Evolutionary conservation across 2,113 vertebrate genomes (phyloP).

Genomic region (Melanocharis versteri): DNA sequence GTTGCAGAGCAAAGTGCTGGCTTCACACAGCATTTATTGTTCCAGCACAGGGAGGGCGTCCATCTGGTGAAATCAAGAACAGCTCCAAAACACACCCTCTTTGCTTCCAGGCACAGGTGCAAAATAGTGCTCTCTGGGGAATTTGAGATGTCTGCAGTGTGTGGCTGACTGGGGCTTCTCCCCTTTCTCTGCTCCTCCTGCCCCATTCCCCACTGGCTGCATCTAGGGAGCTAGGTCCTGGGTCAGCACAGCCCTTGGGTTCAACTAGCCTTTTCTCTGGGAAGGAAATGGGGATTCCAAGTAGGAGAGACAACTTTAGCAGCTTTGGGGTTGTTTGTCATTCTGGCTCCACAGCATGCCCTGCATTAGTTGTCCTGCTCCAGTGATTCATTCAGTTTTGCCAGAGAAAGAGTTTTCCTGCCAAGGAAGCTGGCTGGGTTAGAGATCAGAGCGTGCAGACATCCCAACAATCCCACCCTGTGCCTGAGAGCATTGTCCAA

Average conservation of each 20-base stretch:
- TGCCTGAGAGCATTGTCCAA: neutral
- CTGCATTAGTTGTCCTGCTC: neutral
- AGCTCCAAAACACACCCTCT: neutral
- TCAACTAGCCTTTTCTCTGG: neutral
- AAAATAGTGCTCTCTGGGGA: neutral
- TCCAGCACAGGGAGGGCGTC: neutral
- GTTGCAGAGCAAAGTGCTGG: neutral
- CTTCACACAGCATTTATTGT: neutral
- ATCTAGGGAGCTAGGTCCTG: neutral
- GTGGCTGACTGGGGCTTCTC: neutral
- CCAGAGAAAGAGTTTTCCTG: neutral
- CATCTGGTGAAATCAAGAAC: neutral
- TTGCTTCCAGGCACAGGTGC: neutral
- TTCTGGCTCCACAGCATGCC: neutral
- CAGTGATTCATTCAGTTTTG: neutral
- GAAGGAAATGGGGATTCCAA: neutral
- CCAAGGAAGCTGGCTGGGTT: neutral
- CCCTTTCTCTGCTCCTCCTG: neutral
- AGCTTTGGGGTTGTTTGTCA: neutral
- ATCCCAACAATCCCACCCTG: neutral
- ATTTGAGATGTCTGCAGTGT: neutral
- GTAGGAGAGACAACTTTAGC: neutral
- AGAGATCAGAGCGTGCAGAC: neutral
- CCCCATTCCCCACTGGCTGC: accelerated
- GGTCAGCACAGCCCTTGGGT: neutral